Evolutionary conservation across 2,113 vertebrate species (phyloP).

Genomic region (Rissa tridactyla): DNA sequence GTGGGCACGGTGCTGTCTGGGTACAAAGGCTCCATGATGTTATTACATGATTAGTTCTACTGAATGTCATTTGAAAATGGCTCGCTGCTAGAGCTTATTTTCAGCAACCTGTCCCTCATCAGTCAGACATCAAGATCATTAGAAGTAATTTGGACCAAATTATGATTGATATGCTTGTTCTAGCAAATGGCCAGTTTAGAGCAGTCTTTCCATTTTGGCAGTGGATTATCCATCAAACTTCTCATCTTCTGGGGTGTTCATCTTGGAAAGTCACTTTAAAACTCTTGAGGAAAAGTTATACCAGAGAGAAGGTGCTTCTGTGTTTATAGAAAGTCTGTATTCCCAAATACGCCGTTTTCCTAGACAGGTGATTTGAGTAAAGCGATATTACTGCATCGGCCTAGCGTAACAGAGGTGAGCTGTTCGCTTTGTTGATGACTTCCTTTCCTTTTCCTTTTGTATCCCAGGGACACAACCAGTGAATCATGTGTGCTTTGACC

Average conservation of each 20-base stretch:
- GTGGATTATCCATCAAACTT: background rate
- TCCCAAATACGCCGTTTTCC: background rate
- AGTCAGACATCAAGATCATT: background rate
- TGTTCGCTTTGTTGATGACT: background rate
- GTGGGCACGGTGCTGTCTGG: background rate
- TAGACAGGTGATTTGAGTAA: background rate
- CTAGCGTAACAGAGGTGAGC: background rate
- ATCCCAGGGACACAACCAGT: slow-evolving; percentile 75
- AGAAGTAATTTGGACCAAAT: background rate
- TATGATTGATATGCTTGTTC: background rate
- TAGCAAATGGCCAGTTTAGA: background rate
- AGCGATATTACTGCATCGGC: background rate
- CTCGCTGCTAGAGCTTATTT: background rate
- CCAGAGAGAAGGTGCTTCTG: background rate
- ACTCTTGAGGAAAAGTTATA: background rate
- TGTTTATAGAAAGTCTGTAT: background rate
- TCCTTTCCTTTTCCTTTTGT: background rate
- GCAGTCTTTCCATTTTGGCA: background rate
- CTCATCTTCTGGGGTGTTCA: background rate
- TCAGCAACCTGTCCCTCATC: background rate
- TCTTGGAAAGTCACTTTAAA: background rate
- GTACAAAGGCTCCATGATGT: background rate
- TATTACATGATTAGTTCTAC: background rate
- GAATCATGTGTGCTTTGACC: slow-evolving; percentile 77
- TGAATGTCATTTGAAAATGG: background rate